Evolutionary conservation across 2,888 invertebrate genomes (phyloP).

Genomic region (Hypselothyrea guttata): DNA sequence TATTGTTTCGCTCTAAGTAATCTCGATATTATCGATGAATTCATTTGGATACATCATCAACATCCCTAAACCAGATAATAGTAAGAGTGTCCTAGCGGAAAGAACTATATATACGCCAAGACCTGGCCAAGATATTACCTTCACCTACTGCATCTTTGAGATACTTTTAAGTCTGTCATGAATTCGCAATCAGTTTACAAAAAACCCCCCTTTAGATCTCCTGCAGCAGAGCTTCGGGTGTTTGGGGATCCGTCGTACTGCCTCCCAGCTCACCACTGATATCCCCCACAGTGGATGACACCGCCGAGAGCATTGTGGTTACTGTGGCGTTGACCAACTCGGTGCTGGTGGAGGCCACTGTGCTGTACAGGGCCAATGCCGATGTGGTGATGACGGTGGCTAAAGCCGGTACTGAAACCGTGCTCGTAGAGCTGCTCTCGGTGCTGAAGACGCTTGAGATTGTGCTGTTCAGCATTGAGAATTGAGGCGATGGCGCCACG

Average conservation of each 20-base stretch:
- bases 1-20: too few species aligned
- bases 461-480: constrained; percentile 53
- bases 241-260: constrained; percentile 78
- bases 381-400: constrained; percentile 71
- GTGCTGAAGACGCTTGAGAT: constrained; percentile 43
- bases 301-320: constrained; percentile 69
- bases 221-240: constrained; percentile 73
- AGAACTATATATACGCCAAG: not conserved
- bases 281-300: constrained; percentile 62
- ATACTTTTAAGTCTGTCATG: constrained; percentile 14
- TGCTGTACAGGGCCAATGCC: constrained; percentile 66
- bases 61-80: too few species aligned
- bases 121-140: not conserved
- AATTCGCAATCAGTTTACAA: not conserved
- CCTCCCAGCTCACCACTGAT: constrained; percentile 61
- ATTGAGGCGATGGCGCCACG: constrained; percentile 41
- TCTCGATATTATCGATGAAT: too few species aligned
- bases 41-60: too few species aligned
- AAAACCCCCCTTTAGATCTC: constrained; percentile 61
- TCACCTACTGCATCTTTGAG: constrained; percentile 26
- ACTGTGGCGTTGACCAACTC: constrained; percentile 74
- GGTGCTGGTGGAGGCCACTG: constrained; percentile 64
- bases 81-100: not conserved
- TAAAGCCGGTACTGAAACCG: constrained; percentile 41
- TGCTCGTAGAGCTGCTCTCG: constrained; percentile 51